phyloP scores from a whole-genome alignment of 92 coral and sea anemone species.

The Palythoa grandiflora region DNA sequence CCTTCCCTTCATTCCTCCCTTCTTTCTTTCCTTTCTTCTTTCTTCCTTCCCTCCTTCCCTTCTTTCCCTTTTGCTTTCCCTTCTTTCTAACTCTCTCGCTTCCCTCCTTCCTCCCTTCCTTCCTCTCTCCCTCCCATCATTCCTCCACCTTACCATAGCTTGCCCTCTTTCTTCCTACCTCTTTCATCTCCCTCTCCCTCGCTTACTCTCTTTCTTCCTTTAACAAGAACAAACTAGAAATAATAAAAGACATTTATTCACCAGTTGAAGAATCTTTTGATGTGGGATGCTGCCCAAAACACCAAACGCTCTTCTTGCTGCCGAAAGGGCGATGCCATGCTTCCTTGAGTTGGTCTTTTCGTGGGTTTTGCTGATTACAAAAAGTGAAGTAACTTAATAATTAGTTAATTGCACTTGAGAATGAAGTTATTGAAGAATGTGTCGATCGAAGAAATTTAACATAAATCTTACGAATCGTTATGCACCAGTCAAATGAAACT shows the following conservation, averaged over 20 bases:
- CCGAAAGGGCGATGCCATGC: slow-evolving; percentile 77
- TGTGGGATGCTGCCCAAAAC: slow-evolving; percentile 57
- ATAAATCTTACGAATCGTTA: too few relatives aligned
- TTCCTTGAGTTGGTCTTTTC: slow-evolving; percentile 76
- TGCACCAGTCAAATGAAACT: background rate
- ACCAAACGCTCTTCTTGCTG: slow-evolving; percentile 70
- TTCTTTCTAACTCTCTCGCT: background rate
- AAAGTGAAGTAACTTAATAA: background rate
- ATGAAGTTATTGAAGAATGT: background rate
- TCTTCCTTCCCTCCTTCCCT: background rate
- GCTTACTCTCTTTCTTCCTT: background rate
- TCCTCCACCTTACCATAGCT: too few relatives aligned
- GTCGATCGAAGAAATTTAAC: background rate
- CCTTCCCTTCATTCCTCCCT: background rate
- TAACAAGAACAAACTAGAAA: background rate
- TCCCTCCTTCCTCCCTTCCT: background rate
- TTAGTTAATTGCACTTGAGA: background rate
- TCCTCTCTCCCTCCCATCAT: background rate
- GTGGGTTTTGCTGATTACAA: slow-evolving; percentile 39
- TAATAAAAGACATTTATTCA: slow-evolving; percentile 31
- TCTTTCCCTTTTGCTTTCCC: background rate
- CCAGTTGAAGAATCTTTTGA: slow-evolving; percentile 52
- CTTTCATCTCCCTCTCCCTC: background rate
- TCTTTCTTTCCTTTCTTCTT: background rate
- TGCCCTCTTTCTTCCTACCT: background rate